Evolutionary conservation across 2,113 vertebrate species (phyloP).

Genomic region (Cinclus cinclus): DNA sequence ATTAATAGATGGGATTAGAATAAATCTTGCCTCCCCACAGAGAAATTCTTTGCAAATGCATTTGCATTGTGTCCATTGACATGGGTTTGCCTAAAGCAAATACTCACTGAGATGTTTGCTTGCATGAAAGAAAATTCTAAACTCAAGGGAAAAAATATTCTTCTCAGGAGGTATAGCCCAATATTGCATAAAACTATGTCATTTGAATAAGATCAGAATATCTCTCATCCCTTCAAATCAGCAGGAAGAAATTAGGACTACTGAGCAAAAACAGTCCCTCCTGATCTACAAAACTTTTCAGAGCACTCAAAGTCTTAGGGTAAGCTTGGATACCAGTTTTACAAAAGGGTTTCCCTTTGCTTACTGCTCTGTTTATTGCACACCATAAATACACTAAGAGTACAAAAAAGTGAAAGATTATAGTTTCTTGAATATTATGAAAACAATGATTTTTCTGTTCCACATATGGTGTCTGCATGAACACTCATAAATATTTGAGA

Average conservation of each 20-base stretch:
- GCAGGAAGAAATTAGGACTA: not conserved
- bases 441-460: not conserved
- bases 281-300: not conserved
- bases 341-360: not conserved
- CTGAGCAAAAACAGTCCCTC: not conserved
- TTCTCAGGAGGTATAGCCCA: not conserved
- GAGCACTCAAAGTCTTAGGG: not conserved
- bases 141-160: not conserved
- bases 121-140: not conserved
- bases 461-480: not conserved
- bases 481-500: not conserved
- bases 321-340: not conserved
- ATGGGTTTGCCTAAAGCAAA: not conserved
- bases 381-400: not conserved
- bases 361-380: not conserved
- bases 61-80: not conserved
- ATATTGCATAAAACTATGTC: not conserved
- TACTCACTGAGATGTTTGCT: not conserved
- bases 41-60: not conserved
- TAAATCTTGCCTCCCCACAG: not conserved
- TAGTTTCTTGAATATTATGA: not conserved
- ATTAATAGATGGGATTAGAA: not conserved
- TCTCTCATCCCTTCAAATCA: not conserved
- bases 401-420: not conserved
- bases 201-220: not conserved